Base-by-base conservation (phyloP, 2,888 invertebrate species). In the Caenorhabditis sinica region DNA sequence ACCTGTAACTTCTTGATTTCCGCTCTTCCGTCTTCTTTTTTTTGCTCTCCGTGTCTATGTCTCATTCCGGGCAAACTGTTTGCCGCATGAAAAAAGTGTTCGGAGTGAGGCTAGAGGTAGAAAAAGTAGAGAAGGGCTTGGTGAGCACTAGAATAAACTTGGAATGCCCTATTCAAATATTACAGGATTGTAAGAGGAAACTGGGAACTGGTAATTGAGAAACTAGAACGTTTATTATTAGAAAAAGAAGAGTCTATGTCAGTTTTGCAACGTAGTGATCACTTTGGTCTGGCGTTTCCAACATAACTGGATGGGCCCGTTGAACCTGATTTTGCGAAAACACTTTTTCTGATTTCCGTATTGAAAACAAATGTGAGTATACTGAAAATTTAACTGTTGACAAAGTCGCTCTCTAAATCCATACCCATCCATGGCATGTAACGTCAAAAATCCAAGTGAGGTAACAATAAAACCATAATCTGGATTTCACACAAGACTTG, bases 101-200 rank as follows among this genome's bases (percentile, higher is more conserved):
- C 68, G 25, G 20, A 43, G 43, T 45, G 25, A 25, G 63, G 25
- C 63, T 43, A 25, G 25, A 40, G 13, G 17, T 69, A 6, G 17
- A 36, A 53, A 51, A 33, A 33, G 33, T 33, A 6, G 33, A 33
- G 8, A 68, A 36, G 9, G 45, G 53, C 36, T 53, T 53, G 36
- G 68, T 69, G 68, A 69, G 68, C 68, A 69, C 53, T 69, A 69
- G 68, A 69, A 69, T 69, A 69, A 69, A 69, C 68, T 69, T 25
- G 63, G 63, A 63, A 63, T 63, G 43, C 49, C 30, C 30, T 49
- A 30, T 49, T 66, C 66, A 66, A 66, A 66, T 33, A 49, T 17
- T 15, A 4, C 25, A 43, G 60, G 23, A n/a, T 33, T n/a, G n/a
- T 60, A 30, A 17, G 36, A 36, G 6, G 33, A 17, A 30, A 30